Base-by-base conservation (phyloP, 37 sponge, comb jelly and placozoan species). In the Hexactinellida sp. region DNA sequence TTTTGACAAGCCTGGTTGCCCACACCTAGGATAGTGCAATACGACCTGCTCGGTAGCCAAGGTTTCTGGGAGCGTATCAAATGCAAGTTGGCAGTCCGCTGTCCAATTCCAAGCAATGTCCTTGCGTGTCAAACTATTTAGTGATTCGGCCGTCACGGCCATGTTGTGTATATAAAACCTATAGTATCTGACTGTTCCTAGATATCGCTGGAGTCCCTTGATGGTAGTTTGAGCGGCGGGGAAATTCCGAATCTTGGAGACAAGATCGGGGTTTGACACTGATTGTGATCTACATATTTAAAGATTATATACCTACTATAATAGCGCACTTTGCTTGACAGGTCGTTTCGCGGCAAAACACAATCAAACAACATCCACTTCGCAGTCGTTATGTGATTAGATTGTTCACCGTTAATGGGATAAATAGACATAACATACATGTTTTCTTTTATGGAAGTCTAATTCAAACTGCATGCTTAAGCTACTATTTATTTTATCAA, bases 61-160 rank as follows among this genome's bases (percentile, higher is more conserved):
- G 76, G 76, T 63, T n/a, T 63, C 76, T 63, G 19, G 76, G 76
- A 63, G 76, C 76, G 76, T 32, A 28, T 63, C 76, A 63, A 63
- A 63, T 32, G 76, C 76, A 63, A 63, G 76, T 63, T 63, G 76
- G 76, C 76, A 63, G 5, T 63, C 76, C 76, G 30, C 34, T 63
- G 76, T 63, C 32, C 76, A 63, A 63, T 28, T 63, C 76, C 76
- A 63, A 21, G 76, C 19, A 63, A 23, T 63, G 76, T 63, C 76
- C 13, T 41, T 41, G 47, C 47, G 76, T 25, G 76, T 63, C 76
- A 63, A 28, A 21, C 30, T 63, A n/a, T 63, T 63, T 23, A 63
- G 30, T 63, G 76, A 23, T 63, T 63, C 76, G 30, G 76, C 76
- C 30, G 30, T 63, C 76, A 23, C 76, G 28, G 76, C 76, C 34